Conservation (phyloP, 2,888 invertebrate genomes). For the Pachycephus smyrnensis region DNA sequence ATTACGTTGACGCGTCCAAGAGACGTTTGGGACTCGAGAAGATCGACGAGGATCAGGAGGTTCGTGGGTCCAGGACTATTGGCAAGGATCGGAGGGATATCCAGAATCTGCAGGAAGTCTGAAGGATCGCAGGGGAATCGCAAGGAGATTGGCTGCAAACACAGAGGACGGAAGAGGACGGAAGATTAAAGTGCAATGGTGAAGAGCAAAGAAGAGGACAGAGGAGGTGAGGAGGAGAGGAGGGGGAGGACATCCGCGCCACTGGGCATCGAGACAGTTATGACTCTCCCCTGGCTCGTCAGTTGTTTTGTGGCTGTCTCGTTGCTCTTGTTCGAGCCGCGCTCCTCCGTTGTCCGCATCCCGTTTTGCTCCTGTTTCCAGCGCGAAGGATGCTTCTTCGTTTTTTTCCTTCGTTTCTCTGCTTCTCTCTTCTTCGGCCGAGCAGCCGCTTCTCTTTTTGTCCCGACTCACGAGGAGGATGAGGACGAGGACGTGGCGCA, state of each 20-base stretch:
- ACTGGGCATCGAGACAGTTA: constrained; percentile 62
- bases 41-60: neutral
- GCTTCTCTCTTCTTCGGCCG: constrained; percentile 28
- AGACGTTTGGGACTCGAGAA: too few relatives aligned
- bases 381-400: constrained; percentile 26
- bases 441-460: constrained; percentile 30
- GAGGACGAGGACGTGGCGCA: constrained; percentile 27
- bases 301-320: constrained; percentile 52
- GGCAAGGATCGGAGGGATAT: neutral
- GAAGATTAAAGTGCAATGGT: too few relatives aligned
- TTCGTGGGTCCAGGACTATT: neutral
- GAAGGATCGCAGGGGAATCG: neutral
- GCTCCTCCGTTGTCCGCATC: constrained; percentile 22
- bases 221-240: neutral
- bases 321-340: constrained; percentile 34
- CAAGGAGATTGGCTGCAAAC: too few relatives aligned
- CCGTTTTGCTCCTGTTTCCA: constrained; percentile 51
- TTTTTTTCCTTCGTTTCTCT: constrained; percentile 16
- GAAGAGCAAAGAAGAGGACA: neutral
- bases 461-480: constrained; percentile 17
- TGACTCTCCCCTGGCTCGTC: constrained; percentile 57
- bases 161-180: too few relatives aligned
- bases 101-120: neutral
- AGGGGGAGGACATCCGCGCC: constrained; percentile 54
- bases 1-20: too few relatives aligned